Conservation (phyloP, 2,113 vertebrate species). For the Aplodontia rufa region DNA sequence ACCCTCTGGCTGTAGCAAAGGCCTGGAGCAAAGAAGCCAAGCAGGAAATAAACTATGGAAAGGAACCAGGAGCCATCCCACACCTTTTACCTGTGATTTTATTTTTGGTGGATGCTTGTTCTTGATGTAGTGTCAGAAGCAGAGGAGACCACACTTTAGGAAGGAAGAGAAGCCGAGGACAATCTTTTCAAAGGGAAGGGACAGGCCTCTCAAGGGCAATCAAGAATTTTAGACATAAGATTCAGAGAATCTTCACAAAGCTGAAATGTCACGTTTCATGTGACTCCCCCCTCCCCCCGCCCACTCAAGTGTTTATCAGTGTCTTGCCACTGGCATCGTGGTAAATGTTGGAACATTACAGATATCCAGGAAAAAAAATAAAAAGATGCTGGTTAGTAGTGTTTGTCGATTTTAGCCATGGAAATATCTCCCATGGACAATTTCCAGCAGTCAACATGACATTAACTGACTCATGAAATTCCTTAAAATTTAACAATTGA, state of each 20-base stretch:
- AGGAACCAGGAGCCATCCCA: neutral
- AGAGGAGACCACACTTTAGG: neutral
- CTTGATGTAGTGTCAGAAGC: neutral
- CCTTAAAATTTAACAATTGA: constrained; percentile 53
- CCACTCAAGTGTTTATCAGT: neutral
- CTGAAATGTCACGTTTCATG: neutral
- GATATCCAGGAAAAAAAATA: neutral
- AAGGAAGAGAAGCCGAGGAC: neutral
- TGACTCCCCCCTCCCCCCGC: neutral
- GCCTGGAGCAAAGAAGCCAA: neutral
- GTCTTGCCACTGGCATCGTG: neutral
- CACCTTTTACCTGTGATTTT: neutral
- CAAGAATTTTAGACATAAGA: neutral
- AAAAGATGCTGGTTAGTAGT: neutral
- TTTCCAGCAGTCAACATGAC: constrained; percentile 21
- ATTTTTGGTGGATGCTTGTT: neutral
- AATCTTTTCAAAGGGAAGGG: neutral
- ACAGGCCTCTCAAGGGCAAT: neutral
- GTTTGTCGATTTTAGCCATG: neutral
- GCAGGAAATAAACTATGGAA: neutral
- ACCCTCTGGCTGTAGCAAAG: neutral
- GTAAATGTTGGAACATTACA: neutral
- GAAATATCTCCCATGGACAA: neutral
- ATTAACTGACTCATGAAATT: constrained; percentile 60
- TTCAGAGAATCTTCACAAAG: constrained; percentile 24